phyloP scores from a whole-genome alignment of 2,797 vertebrate genomes.

The Otolemur crassicaudatus region DNA sequence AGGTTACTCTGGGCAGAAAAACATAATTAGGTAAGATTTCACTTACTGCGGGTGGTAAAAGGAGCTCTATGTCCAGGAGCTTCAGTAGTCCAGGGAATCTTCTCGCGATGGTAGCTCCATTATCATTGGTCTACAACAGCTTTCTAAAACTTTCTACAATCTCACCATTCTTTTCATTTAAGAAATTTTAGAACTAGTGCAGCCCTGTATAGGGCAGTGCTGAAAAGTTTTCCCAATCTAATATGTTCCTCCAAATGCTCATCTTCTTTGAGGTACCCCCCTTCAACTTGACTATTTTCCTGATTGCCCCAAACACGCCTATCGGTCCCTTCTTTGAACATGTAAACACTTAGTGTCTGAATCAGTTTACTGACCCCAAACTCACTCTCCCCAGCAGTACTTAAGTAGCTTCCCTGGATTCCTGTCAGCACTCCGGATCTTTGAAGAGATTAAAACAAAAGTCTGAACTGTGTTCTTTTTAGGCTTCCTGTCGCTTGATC shows the following conservation, averaged over 20 bases:
- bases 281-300: neutral
- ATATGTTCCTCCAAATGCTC: neutral
- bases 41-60: neutral
- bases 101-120: neutral
- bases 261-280: neutral
- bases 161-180: neutral
- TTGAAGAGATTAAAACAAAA: slow-evolving; percentile 1
- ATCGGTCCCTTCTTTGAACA: neutral
- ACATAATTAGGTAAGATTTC: neutral
- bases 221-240: neutral
- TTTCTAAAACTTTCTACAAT: neutral
- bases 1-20: neutral
- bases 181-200: neutral
- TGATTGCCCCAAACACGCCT: neutral
- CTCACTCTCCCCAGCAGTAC: neutral
- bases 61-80: neutral
- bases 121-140: neutral
- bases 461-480: neutral
- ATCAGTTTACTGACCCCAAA: neutral
- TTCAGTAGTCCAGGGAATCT: neutral
- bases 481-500: neutral
- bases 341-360: neutral
- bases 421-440: neutral
- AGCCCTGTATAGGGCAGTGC: neutral
- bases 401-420: neutral